Conservation (phyloP, 2,888 invertebrate genomes). For the Harpalus rufipes region DNA sequence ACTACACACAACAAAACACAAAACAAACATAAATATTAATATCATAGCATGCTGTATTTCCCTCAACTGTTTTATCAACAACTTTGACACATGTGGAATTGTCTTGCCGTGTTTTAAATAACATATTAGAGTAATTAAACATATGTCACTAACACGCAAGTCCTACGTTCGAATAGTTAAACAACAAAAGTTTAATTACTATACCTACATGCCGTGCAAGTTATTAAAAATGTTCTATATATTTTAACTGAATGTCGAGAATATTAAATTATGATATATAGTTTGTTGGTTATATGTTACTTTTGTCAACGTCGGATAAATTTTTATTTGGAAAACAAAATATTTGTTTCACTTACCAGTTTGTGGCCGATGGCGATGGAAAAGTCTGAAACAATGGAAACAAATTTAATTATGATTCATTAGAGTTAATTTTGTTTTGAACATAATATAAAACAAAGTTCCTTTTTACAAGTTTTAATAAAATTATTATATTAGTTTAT, state of each 20-base stretch:
- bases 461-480: neutral
- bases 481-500: neutral
- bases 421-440: neutral
- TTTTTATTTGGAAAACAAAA: constrained; percentile 18
- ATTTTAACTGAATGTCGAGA: constrained; percentile 23
- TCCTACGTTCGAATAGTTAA: constrained; percentile 26
- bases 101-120: constrained; percentile 43
- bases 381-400: constrained; percentile 42
- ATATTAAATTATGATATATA: constrained; percentile 26
- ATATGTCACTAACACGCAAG: constrained; percentile 33
- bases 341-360: constrained; percentile 27
- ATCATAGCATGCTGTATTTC: neutral
- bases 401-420: constrained; percentile 14
- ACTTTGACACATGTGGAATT: constrained; percentile 40
- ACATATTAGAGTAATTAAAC: constrained; percentile 50
- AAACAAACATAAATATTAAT: constrained; percentile 34
- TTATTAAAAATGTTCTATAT: constrained; percentile 54
- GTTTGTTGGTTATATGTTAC: neutral
- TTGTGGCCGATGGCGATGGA: neutral
- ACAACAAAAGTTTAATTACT: constrained; percentile 34
- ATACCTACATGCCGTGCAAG: neutral
- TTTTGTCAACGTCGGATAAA: constrained; percentile 7
- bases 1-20: constrained; percentile 2
- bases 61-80: constrained; percentile 32
- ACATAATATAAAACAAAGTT: neutral